Conservation (phyloP, 92 coral and sea anemone species). For the Heliopora coerulea region DNA sequence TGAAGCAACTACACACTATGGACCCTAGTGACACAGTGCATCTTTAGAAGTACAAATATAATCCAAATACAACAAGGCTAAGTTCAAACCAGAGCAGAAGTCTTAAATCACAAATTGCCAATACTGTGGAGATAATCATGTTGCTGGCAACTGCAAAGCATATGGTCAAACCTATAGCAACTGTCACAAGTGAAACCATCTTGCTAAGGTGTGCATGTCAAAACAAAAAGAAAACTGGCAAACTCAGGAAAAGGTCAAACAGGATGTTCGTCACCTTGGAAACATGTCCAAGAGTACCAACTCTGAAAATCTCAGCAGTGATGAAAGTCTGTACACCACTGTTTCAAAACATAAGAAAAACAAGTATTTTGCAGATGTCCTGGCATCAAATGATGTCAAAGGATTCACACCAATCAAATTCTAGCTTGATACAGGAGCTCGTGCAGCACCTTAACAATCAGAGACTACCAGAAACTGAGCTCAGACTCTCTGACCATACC, state of each 20-base stretch:
- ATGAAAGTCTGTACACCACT: too few species aligned
- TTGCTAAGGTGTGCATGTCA: constrained; percentile 48
- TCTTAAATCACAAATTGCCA: constrained; percentile 14
- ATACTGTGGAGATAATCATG: constrained; percentile 42
- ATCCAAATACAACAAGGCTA: constrained; percentile 10
- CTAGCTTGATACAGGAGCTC: neutral
- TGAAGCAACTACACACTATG: constrained; percentile 50
- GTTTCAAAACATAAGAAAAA: too few species aligned
- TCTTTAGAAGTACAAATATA: too few species aligned
- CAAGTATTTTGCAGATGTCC: too few species aligned
- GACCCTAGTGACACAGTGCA: constrained; percentile 40
- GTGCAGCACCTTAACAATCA: neutral
- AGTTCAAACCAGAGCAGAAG: neutral
- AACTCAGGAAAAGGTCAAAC: constrained; percentile 6
- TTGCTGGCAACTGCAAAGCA: too few species aligned
- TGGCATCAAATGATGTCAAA: too few species aligned
- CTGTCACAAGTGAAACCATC: constrained; percentile 56
- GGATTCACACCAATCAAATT: constrained; percentile 5
- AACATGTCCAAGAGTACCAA: too few species aligned
- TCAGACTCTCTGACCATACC: constrained; percentile 31
- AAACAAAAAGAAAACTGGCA: too few species aligned
- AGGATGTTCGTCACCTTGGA: constrained; percentile 11
- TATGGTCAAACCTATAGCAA: too few species aligned
- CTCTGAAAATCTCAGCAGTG: neutral
- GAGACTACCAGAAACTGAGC: neutral